A percentile compares a stretch with the other conserved stretches of the same genome.
These are phyloP conservation scores for Drosophila buzzatii DNA, from an alignment of 2,888 invertebrate genomes.

Conservation along the genomic window DNA sequence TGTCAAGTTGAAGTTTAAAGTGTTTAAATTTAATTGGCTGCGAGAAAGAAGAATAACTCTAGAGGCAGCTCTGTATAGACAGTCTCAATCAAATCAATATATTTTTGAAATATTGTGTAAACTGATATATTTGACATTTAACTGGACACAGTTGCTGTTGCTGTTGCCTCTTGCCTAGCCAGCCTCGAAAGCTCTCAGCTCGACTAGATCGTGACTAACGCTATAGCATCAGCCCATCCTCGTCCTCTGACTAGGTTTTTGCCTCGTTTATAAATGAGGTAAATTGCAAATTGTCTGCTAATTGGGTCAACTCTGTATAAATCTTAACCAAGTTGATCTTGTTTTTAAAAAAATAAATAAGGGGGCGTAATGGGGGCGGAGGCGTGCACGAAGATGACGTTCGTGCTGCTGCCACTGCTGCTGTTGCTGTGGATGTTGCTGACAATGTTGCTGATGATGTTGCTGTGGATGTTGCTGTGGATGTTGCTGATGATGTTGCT, in stretches of 20 bases:
- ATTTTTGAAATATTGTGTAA: slow-evolving; percentile 4
- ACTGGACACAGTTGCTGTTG: slow-evolving; percentile 32
- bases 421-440: slow-evolving; percentile 4
- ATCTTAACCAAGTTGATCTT: slow-evolving; percentile 46
- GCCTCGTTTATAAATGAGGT: slow-evolving; percentile 65
- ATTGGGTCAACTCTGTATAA: slow-evolving; percentile 67
- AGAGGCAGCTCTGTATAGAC: slow-evolving; percentile 34
- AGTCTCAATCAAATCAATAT: slow-evolving; percentile 19
- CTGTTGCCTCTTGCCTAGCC: slow-evolving; percentile 22
- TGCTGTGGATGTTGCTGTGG: not conserved
- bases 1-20: slow-evolving; percentile 82
- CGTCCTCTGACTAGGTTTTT: slow-evolving; percentile 2
- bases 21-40: slow-evolving; percentile 55
- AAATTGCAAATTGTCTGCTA: slow-evolving; percentile 71
- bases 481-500: not conserved
- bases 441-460: not conserved
- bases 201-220: slow-evolving; percentile 52
- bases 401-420: not conserved
- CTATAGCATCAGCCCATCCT: slow-evolving; percentile 8
- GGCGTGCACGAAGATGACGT: slow-evolving; percentile 19
- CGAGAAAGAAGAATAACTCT: slow-evolving; percentile 21
- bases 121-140: slow-evolving; percentile 69
- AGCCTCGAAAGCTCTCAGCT: not conserved
- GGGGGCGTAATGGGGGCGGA: slow-evolving; percentile 46
- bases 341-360: slow-evolving; percentile 13